Base-by-base conservation (phyloP, 2,888 invertebrate species). In the Eupithecia inturbata region DNA sequence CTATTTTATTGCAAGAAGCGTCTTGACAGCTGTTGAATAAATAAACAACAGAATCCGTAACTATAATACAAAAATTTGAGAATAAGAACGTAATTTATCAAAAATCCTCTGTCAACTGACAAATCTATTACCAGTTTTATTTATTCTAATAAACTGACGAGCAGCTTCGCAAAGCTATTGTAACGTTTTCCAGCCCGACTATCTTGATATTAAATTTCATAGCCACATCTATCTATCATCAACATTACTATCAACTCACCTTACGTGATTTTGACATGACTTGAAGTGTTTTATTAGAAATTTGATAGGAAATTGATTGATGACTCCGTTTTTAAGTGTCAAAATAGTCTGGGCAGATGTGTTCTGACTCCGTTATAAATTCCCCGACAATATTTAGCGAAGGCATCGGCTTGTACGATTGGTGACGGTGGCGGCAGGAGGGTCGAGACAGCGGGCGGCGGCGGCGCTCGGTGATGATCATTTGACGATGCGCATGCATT, bases 401-500 rank as follows among this genome's bases (percentile, higher is more conserved):
- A 36, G 71, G 62, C 64, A 68, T 49, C 72, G 68, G 5, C 68
- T 73, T 12, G 68, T 77, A 77, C 68, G 77, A 70, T 60, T 72
- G 64, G 74, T 70, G 49, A 16, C 67, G 33, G 67, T 68, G 71
- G 66, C 66, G 36, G 70, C 73, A 72, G 64, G 62, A n/a, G 77
- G 66, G 45, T 72, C 26, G 62, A 68, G 62, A 31, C 22, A 68
- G 62, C 62, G 62, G 68, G 63, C 66, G 53, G 68, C 73, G 31
- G 77, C 66, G 57, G 57, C 22, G 57, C 36, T 31, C 78, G 77
- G 76, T 73, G 81, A 80, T 88, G 89, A 84, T 82, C 87, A 84
- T 82, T 89, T 88, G 89, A 88, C 85, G 88, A 82, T 77, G 71
- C 63, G 72, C 33, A 69, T 77, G 31, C 68, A 72, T 69, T 76